Evolutionary conservation across 2,797 vertebrate species (phyloP).

Genomic region (Sarcophilus harrisii): DNA sequence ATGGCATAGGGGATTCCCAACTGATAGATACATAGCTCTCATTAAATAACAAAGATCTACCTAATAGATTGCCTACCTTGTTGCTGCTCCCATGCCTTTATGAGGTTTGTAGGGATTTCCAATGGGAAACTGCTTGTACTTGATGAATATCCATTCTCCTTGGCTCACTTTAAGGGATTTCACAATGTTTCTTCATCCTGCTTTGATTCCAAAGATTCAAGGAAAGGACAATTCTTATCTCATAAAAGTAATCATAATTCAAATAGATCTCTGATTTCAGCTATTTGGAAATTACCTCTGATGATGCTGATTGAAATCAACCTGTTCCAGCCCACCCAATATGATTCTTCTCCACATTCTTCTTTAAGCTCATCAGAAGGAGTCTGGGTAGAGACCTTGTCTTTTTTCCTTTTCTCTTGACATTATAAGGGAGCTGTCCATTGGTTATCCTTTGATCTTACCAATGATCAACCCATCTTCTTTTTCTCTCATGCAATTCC

Average conservation of each 20-base stretch:
- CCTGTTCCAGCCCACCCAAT: not conserved
- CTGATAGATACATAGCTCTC: not conserved
- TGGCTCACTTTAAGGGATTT: not conserved
- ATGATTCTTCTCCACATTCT: not conserved
- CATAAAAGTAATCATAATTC: not conserved
- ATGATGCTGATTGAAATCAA: not conserved
- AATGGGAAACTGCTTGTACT: not conserved
- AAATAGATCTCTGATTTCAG: not conserved
- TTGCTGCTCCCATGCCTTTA: not conserved
- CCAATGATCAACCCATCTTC: not conserved
- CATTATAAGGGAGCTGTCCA: not conserved
- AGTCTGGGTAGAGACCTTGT: not conserved
- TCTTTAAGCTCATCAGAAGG: not conserved
- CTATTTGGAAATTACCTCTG: not conserved
- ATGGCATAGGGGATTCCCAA: not conserved
- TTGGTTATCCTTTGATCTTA: not conserved
- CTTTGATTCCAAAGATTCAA: not conserved
- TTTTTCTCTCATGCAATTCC: not conserved
- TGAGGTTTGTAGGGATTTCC: not conserved
- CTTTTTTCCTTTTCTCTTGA: not conserved
- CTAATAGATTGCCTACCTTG: not conserved
- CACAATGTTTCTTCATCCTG: not conserved
- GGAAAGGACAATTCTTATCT: not conserved
- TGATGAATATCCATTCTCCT: not conserved
- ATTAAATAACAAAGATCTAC: not conserved